Conservation (phyloP, 2,888 invertebrate species). For the Caenorhabditis afra region DNA sequence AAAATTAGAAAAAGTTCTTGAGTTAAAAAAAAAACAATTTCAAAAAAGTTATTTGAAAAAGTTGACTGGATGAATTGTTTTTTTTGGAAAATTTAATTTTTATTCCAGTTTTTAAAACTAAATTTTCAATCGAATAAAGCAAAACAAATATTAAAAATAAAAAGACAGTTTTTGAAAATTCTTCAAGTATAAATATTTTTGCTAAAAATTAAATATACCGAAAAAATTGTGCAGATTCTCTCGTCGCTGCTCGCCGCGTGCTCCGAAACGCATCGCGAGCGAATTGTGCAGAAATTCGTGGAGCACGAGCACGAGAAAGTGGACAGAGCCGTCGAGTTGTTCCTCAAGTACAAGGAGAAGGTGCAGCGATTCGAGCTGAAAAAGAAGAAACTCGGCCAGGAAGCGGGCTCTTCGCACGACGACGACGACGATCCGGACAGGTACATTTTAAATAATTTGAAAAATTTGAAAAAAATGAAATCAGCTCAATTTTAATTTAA, state of each 20-base stretch:
- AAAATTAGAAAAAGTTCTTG: no score
- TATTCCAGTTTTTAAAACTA: no score
- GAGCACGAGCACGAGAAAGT: slow-evolving; percentile 99
- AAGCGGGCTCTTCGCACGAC: slow-evolving; percentile 45
- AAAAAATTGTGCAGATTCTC: slow-evolving; percentile 82
- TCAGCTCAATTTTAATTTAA: no score
- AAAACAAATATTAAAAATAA: no score
- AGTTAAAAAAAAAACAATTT: no score
- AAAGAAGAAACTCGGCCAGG: slow-evolving; percentile 25
- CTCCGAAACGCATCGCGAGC: slow-evolving; percentile 90
- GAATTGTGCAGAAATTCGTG: slow-evolving; percentile 94
- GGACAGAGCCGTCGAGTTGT: slow-evolving; percentile 94
- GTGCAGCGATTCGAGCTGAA: slow-evolving; percentile 66
- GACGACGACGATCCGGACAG: slow-evolving; percentile 61
- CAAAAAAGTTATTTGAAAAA: no score
- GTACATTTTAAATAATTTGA: slow-evolving; percentile 5
- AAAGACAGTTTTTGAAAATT: no score
- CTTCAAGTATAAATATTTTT: no score
- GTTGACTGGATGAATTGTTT: no score
- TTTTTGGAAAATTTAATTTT: no score
- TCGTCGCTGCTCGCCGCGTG: slow-evolving; percentile 94
- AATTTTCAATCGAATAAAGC: no score
- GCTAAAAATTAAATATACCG: background rate
- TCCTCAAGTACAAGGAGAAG: slow-evolving; percentile 87
- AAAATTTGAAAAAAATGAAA: no score